Evolutionary conservation across 2,888 invertebrate genomes (phyloP), one percentile per base, ranked within the genome.

Genomic region (Apotomis betuletana): DNA sequence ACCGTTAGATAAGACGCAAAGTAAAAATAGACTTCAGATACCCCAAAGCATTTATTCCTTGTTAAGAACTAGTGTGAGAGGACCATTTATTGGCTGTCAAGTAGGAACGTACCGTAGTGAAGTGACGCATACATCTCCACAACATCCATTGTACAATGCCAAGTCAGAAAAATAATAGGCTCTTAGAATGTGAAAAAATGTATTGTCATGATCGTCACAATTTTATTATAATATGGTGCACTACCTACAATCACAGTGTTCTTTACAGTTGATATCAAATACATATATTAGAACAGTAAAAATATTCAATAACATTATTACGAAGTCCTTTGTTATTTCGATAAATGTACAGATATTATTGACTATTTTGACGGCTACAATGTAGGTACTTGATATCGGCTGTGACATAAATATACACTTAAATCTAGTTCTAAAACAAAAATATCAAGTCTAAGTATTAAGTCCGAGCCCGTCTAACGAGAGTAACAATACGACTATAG

Each of bases 391-490:
- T 65, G 65, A 65, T 36, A 46, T 44, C 65, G 55, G 54, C 5
- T 57, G 55, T 10, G 54, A 46, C 54, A 49, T 59, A 70, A 57
- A 27, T 46, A 44, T 59, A 60, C 36, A 59, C 64, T 63, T 69
- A 73, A 49, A 77, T 70, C 70, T 75, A 79, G 76, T 74, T 74
- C 75, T 77, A 79, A 80, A 79, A 76, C 80, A 84, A 87, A 83
- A 85, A 87, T 87, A 89, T 87, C 87, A 88, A 87, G 83, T 81
- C 79, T 83, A 79, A 82, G 78, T 63, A 68, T 88, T 88, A 90
- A 90, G 90, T 90, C 86, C 79, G 81, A 68, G 44, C 63, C 72
- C 67, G 80, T 83, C 78, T 81, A 82, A 82, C 83, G 83, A 83
- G 80, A 79, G 80, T 81, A 81, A 81, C 82, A 83, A 81, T 81